Evolutionary conservation across 2,113 vertebrate species (phyloP).

Genomic region (Dasypus novemcinctus): DNA sequence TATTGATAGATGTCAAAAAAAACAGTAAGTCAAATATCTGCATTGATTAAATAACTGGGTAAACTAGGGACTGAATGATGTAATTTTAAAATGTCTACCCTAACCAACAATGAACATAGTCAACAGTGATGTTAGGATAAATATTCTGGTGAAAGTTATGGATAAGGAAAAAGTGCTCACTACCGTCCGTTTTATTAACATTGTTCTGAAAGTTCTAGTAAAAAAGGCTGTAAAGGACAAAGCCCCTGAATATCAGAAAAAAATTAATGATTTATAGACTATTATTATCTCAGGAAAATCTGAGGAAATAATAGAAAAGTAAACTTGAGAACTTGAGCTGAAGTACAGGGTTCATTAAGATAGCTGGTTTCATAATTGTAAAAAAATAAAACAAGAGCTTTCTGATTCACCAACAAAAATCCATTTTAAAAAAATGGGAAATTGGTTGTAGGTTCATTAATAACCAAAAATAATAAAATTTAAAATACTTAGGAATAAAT

Average conservation of each 20-base stretch:
- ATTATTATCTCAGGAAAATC: background rate
- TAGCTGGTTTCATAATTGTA: background rate
- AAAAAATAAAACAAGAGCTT: background rate
- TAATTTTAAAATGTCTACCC: background rate
- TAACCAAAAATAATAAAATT: background rate
- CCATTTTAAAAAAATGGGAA: constrained; percentile 1
- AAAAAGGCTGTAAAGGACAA: background rate
- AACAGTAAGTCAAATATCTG: constrained; percentile 25
- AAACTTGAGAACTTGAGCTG: background rate
- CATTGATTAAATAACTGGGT: background rate
- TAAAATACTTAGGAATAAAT: background rate
- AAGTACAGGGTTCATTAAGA: background rate
- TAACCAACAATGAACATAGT: background rate
- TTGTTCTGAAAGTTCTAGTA: background rate
- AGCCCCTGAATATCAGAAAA: background rate
- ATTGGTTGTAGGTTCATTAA: background rate
- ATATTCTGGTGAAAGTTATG: background rate
- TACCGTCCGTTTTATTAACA: background rate
- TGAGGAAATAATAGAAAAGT: background rate
- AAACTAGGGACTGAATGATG: background rate
- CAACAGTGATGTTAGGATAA: background rate
- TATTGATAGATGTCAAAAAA: background rate
- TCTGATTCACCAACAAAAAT: background rate
- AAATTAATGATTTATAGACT: background rate
- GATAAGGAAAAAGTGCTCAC: background rate